Evolutionary conservation across 2,113 vertebrate species (phyloP).

Genomic region (Myotis brandtii): DNA sequence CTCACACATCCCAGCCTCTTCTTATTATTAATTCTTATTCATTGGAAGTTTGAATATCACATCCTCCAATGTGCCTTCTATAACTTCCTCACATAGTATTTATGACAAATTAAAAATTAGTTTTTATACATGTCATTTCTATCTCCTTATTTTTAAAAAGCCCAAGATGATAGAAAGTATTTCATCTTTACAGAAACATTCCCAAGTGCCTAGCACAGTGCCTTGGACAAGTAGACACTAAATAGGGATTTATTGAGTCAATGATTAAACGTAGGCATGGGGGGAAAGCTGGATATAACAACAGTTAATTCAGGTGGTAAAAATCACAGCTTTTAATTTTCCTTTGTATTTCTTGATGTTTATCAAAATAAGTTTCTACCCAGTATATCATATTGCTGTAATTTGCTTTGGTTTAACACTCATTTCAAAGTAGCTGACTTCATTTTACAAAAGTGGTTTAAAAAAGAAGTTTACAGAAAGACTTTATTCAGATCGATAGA

Average conservation of each 20-base stretch:
- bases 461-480: constrained; percentile 12
- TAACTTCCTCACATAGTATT: not conserved
- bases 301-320: not conserved
- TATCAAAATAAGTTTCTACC: not conserved
- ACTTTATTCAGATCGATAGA: not conserved
- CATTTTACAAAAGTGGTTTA: not conserved
- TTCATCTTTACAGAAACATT: not conserved
- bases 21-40: constrained; percentile 2
- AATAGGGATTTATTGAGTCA: not conserved
- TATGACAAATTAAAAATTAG: not conserved
- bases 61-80: not conserved
- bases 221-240: not conserved
- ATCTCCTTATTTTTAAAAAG: not conserved
- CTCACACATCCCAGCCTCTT: not conserved
- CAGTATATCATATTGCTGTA: not conserved
- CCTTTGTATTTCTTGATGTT: not conserved
- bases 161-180: not conserved
- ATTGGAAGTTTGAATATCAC: not conserved
- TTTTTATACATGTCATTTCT: not conserved
- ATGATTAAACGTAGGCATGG: not conserved
- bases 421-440: constrained; percentile 15
- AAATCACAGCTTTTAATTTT: not conserved
- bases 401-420: not conserved
- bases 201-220: not conserved
- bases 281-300: not conserved